Percentiles rank a stretch among this genome's conserved stretches.
Conservation (phyloP, 2,888 invertebrate species). For the Eumerus sabulonum region DNA sequence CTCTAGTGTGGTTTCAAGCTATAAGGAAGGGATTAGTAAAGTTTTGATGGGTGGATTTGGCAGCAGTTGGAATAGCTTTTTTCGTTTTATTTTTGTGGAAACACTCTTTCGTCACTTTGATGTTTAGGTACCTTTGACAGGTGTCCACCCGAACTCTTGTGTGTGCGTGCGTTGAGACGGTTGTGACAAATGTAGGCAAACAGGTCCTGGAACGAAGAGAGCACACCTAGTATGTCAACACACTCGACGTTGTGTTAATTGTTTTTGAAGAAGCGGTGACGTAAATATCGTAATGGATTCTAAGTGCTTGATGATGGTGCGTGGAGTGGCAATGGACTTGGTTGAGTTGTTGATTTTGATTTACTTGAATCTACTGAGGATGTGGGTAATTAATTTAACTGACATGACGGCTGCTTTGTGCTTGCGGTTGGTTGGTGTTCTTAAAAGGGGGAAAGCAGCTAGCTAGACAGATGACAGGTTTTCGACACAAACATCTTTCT, state of each 20-base stretch:
- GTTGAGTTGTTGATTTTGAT: too few relatives aligned
- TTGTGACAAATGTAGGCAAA: too few relatives aligned
- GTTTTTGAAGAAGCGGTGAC: slow-evolving; percentile 37
- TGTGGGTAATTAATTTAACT: too few relatives aligned
- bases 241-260: slow-evolving; percentile 49
- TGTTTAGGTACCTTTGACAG: slow-evolving; percentile 57
- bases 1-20: slow-evolving; percentile 2
- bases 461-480: too few relatives aligned
- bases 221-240: slow-evolving; percentile 31
- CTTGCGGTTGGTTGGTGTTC: too few relatives aligned
- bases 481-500: too few relatives aligned
- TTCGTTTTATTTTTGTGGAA: neutral
- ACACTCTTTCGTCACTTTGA: slow-evolving; percentile 38
- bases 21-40: slow-evolving; percentile 47
- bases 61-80: too few relatives aligned
- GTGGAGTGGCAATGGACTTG: neutral
- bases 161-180: slow-evolving; percentile 17
- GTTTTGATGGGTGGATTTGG: slow-evolving; percentile 59
- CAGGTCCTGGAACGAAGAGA: slow-evolving; percentile 3
- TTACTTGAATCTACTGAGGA: too few relatives aligned
- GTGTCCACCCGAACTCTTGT: slow-evolving; percentile 28
- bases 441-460: too few relatives aligned
- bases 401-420: too few relatives aligned
- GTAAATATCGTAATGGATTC: slow-evolving; percentile 33
- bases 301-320: slow-evolving; percentile 15